Base-by-base conservation (phyloP, 2,113 vertebrate genomes). In the Dissostichus mawsoni region DNA sequence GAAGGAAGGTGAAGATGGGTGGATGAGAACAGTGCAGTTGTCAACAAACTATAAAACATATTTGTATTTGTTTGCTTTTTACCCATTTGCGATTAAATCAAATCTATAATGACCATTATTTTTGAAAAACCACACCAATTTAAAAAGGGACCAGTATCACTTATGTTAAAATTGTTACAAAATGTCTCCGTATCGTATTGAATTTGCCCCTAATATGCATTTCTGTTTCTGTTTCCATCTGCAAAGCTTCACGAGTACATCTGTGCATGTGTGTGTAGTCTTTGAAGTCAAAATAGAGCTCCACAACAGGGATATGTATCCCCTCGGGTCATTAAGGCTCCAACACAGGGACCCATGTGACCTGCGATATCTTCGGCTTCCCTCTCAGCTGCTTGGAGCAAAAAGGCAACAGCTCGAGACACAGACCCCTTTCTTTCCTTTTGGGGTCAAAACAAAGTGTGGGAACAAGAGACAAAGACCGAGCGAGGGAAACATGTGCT, bases 251-350 rank as follows among this genome's bases (percentile, higher is more conserved):
- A 20, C 47, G 61, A 51, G 36, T 72, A 23, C 16, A 64, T 69
- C 8, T 67, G 48, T 44, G 64, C 18, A 61, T 51, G 73, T 72
- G 57, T 47, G 52, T 81, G 53, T 68, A 53, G 68, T 70, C 11
- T 4, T 0, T 55, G 56, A 14, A 36, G 72, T 64, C 59, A 74
- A 58, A 74, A 75, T 41, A 80, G 64, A 70, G 56, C 86, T 88
- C 80, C 88, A 87, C 85, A 88, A 86, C 82, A 90, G 86, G 84
- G 88, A 89, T 56, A 79, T 76, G 62, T 56, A 57, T 78, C 81
- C 84, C 81, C 86, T 20, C 14, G n/a, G 33, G 76, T 81, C 83
- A 73, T 92, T 85, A 87, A 82, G 78, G 51, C 80, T 70, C 76
- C 66, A 77, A 81, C 76, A 23, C 71, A 59, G 86, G 74, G 86